These are phyloP conservation scores for Drosophila miranda DNA, from an alignment of 1,140 invertebrate species.

Conservation along the genomic window DNA sequence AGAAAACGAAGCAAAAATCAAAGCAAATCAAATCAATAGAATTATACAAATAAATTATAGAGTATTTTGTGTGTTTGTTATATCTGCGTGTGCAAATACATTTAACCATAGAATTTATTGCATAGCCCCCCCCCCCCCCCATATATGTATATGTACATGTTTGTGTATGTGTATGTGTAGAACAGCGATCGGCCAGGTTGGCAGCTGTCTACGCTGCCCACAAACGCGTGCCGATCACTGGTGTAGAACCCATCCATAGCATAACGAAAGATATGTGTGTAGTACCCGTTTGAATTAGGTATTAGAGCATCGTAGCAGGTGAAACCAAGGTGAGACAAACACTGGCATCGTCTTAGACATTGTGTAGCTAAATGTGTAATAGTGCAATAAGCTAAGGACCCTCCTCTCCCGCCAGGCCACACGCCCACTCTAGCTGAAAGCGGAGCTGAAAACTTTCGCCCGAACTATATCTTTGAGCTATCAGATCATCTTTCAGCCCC, in stretches of 20 bases:
- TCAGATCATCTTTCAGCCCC: too few relatives aligned
- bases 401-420: too few relatives aligned
- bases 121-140: neutral
- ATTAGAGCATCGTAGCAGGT: conserved; percentile 13
- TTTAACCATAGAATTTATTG: too few relatives aligned
- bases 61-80: too few relatives aligned
- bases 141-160: conserved; percentile 15
- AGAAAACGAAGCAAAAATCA: conserved; percentile 13
- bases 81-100: too few relatives aligned
- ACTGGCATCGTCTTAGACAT: conserved; percentile 5
- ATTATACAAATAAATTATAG: conserved; percentile 15
- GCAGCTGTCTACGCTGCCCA: too few relatives aligned
- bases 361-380: conserved; percentile 37
- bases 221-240: too few relatives aligned
- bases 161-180: conserved; percentile 10
- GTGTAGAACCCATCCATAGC: conserved; percentile 23
- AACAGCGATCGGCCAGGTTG: too few relatives aligned
- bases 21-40: conserved; percentile 32
- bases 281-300: conserved; percentile 39
- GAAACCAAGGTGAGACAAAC: conserved; percentile 7
- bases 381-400: conserved; percentile 41
- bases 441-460: too few relatives aligned
- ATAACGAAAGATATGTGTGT: conserved; percentile 17
- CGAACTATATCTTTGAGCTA: too few relatives aligned
- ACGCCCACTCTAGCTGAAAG: too few relatives aligned